Base-by-base conservation (phyloP, 37 sponge, comb jelly and placozoan genomes). In the Geodia barretti region DNA sequence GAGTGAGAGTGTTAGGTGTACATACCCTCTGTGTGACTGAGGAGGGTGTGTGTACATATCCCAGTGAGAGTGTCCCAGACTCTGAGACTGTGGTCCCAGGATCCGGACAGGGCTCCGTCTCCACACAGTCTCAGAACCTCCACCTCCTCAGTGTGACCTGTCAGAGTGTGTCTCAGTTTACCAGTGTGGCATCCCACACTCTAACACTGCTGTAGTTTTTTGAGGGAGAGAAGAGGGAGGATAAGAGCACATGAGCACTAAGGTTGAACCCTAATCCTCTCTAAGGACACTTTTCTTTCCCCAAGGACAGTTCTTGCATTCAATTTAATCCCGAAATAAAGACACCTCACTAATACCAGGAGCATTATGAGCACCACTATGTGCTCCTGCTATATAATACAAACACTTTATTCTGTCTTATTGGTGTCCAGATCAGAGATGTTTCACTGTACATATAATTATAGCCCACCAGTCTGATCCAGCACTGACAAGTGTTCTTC, bases 61-160 rank as follows among this genome's bases (percentile, higher is more conserved):
- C 92, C 92, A 31, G 60, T 63, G 8, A 69, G 17, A 25, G 70
- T 72, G 59, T 88, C 84, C 95, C 95, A 94, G 24, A 94, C 75
- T 47, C 95, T 39, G 20, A 94, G 39, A 36, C 91, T 82, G 30
- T 66, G 38, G 64, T 94, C 95, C 95, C 95, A 94, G 1, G 89
- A 88, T 0, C 95, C 89, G 25, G 93, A 73, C 54, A 89, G 73
- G 4, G 88, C 88, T 31, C 75, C 41, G 30, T 81, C 39, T 21
- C 75, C 72, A 70, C 79, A 41, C 79, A 78, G 33, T 38, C 68
- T 67, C 31, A 69, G 33, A 23, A 88, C 88, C 63, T 89, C 84
- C 42, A 83, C 72, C 42, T 84, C 89, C 31, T 89, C 85, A 4
- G 85, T 68, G 62, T 89, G 89, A 28, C 89, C 89, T 68, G 43